Evolutionary conservation across 2,888 invertebrate genomes (phyloP).

Genomic region (Pheosia tremula): DNA sequence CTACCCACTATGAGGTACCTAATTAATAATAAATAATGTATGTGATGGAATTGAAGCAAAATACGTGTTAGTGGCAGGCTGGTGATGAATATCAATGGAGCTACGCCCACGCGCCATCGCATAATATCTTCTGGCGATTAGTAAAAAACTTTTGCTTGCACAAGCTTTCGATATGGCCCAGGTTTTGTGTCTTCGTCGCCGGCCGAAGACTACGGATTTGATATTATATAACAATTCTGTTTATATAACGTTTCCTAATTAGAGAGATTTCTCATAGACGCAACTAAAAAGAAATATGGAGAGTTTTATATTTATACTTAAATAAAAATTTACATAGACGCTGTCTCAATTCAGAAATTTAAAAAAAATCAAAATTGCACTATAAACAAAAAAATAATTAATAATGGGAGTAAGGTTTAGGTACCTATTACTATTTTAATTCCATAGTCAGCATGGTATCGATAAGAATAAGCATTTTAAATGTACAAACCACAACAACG

Average conservation of each 20-base stretch:
- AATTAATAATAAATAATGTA: background rate
- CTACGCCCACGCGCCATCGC: constrained; percentile 33
- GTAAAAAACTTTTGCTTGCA: constrained; percentile 38
- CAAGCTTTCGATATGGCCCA: constrained; percentile 30
- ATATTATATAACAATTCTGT: constrained; percentile 34
- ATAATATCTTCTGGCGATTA: constrained; percentile 26
- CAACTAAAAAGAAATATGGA: constrained; percentile 18
- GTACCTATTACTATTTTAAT: background rate
- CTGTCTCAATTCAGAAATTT: too few species aligned
- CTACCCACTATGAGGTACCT: too few species aligned
- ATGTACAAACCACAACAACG: constrained; percentile 11
- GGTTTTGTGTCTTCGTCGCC: constrained; percentile 28
- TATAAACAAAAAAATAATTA: too few species aligned
- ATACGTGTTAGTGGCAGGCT: constrained; percentile 36
- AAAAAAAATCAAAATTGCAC: too few species aligned
- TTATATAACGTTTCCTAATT: constrained; percentile 41
- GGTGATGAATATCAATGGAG: constrained; percentile 33
- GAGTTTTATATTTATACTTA: background rate
- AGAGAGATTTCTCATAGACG: constrained; percentile 31
- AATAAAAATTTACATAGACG: too few species aligned
- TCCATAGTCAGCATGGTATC: background rate
- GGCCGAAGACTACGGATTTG: constrained; percentile 31
- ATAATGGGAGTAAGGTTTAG: background rate
- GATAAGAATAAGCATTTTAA: constrained; percentile 2
- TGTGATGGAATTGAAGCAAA: constrained; percentile 29